Conservation (phyloP, 2,113 vertebrate species). For the Numida meleagris region DNA sequence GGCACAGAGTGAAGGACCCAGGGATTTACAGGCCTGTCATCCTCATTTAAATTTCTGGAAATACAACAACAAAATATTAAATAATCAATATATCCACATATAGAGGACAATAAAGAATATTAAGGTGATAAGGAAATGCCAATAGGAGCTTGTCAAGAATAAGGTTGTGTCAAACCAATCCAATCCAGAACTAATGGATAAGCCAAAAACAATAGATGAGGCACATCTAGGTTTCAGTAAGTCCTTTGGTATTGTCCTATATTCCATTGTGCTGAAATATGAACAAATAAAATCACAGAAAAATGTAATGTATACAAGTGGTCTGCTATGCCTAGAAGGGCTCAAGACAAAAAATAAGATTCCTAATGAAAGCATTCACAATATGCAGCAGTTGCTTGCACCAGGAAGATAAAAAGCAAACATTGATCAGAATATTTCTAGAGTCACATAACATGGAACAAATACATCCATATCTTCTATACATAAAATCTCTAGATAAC, state of each 20-base stretch:
- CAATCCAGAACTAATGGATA: not conserved
- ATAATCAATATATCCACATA: not conserved
- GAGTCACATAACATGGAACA: not conserved
- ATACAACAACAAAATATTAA: not conserved
- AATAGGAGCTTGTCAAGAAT: not conserved
- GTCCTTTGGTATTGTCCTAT: not conserved
- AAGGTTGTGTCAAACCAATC: not conserved
- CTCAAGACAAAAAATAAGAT: not conserved
- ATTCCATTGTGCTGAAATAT: not conserved
- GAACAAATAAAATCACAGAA: not conserved
- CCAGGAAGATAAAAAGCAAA: not conserved
- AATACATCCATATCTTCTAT: not conserved
- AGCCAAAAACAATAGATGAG: not conserved
- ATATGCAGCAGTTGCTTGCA: not conserved
- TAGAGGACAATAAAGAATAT: not conserved
- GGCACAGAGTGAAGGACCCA: not conserved
- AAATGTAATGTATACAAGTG: not conserved
- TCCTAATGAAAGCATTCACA: not conserved
- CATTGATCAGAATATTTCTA: not conserved
- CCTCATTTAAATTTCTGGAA: not conserved
- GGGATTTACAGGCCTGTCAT: not conserved
- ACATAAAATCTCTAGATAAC: not conserved
- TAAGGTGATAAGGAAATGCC: not conserved
- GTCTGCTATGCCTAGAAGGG: not conserved
- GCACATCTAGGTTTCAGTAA: not conserved